Base-by-base conservation (phyloP, 2,888 invertebrate genomes). In the Trachelus troglodyta region DNA sequence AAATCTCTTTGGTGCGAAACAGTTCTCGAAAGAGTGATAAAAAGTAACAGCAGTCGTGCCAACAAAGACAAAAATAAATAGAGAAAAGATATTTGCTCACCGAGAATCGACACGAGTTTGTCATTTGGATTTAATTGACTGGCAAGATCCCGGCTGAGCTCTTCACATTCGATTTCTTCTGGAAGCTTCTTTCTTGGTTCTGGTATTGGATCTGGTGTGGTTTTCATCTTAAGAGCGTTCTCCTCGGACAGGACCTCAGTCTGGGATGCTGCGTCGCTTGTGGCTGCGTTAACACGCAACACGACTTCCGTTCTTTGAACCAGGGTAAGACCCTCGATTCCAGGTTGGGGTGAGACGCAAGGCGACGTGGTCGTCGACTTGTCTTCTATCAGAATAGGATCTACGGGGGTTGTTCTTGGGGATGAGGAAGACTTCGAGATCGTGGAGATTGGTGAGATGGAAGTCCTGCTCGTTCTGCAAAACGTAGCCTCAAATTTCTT, bases 81-180 rank as follows among this genome's bases (percentile, higher is more conserved):
- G 23, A 56, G 56, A 56, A 56, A 56, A 56, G 56, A 56, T 56
- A 56, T 56, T 56, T 23, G 82, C 87, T 89, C 80, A 91, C 91
- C 90, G 87, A 95, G 92, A 82, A 96, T 93, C 81, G 94, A 94
- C 89, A 95, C 94, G 79, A 96, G 93, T 87, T 94, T 94, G 87
- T 95, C 95, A 80, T 93, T 93, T 56, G 94, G 93, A 34, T 93
- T 92, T 76, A 95, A 92, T 85, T 95, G 94, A 87, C 93, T 94
- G 79, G 94, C 93, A 79, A 95, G 92, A 88, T 95, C 95, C 81
- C 93, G 92, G 73, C 94, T 94, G 81, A 96, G 92, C 85, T 94
- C 93, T 88, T 97, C 96, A 92, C 96, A 96, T 86, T 96, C 96
- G 84, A 96, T 93, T 91, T 97, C 97, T 89, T 96, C 96, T 83